Conservation (phyloP, 2,888 invertebrate species). For the Sycophila texana region DNA sequence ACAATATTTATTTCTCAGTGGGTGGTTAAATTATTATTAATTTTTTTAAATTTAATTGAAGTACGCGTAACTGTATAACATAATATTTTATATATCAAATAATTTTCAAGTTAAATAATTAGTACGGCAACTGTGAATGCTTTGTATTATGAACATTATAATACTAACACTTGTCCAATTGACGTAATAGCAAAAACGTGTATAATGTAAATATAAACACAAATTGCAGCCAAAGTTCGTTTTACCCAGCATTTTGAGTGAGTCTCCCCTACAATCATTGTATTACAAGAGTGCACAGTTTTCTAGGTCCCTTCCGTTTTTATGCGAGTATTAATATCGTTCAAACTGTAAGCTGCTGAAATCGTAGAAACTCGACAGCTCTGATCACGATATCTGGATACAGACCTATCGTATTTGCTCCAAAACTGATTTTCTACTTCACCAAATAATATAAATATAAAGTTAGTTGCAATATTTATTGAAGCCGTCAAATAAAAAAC, state of each 20-base stretch:
- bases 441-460: neutral
- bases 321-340: neutral
- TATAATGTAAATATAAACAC: too few relatives aligned
- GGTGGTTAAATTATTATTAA: too few relatives aligned
- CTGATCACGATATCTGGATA: neutral
- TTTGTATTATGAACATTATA: too few relatives aligned
- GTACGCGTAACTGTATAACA: too few relatives aligned
- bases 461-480: neutral
- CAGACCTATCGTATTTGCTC: neutral
- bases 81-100: too few relatives aligned
- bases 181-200: too few relatives aligned
- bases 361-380: neutral
- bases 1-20: too few relatives aligned
- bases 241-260: neutral
- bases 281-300: neutral
- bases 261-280: neutral
- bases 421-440: neutral
- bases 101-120: too few relatives aligned
- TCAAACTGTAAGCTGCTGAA: neutral
- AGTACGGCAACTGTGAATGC: too few relatives aligned
- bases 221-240: neutral
- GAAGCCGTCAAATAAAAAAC: constrained; percentile 3
- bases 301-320: neutral
- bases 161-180: too few relatives aligned
- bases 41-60: too few relatives aligned